Percentiles rank a stretch among this genome's conserved stretches.
Conservation (phyloP, 2,113 vertebrate species). For the Hyla sarda region DNA sequence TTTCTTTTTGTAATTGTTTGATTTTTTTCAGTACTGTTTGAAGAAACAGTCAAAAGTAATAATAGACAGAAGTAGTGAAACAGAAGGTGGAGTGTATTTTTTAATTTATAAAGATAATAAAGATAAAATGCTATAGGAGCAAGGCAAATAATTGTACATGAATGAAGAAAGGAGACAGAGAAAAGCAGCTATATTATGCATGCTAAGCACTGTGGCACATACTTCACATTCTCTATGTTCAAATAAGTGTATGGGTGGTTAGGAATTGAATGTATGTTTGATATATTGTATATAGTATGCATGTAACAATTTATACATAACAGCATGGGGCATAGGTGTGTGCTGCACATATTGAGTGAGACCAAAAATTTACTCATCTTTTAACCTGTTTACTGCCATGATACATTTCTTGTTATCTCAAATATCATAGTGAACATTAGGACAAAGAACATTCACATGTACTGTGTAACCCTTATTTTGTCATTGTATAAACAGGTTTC, state of each 20-base stretch:
- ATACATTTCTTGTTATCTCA: not conserved
- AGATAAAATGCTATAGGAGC: not conserved
- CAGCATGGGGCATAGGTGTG: constrained; percentile 41
- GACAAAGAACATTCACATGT: not conserved
- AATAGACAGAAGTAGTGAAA: too few relatives aligned
- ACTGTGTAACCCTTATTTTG: not conserved
- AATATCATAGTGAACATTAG: not conserved
- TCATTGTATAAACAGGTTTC: constrained; percentile 8
- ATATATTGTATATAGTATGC: constrained; percentile 51
- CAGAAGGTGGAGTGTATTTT: not conserved
- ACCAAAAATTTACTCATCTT: not conserved
- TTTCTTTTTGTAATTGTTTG: too few relatives aligned
- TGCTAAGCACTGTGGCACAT: not conserved
- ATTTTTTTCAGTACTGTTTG: too few relatives aligned
- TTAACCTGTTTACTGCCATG: constrained; percentile 35
- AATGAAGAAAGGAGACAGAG: not conserved
- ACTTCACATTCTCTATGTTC: not conserved
- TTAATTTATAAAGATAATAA: not conserved
- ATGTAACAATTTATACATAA: constrained; percentile 49
- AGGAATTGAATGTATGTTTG: constrained; percentile 23
- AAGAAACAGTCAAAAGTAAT: too few relatives aligned
- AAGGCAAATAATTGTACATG: not conserved
- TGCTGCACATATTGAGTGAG: constrained; percentile 1
- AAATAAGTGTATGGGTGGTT: not conserved
- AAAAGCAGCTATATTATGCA: not conserved